Evolutionary conservation across 2,888 invertebrate genomes (phyloP).

Genomic region (Ellobium chinense): DNA sequence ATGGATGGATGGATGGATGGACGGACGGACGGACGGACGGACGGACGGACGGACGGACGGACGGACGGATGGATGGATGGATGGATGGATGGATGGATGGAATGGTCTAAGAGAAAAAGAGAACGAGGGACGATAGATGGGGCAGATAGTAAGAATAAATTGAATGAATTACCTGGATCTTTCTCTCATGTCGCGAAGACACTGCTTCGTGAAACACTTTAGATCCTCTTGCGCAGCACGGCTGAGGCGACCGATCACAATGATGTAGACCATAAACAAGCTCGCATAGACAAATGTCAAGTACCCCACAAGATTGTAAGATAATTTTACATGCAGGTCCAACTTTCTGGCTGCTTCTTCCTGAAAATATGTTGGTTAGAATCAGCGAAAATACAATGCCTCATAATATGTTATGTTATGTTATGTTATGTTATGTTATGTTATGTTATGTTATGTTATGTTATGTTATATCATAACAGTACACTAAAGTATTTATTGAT

Average conservation of each 20-base stretch:
- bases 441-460: no score
- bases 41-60: neutral
- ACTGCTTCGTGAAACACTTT: slow-evolving; percentile 58
- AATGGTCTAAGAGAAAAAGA: neutral
- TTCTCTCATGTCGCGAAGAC: slow-evolving; percentile 66
- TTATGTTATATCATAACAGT: no score
- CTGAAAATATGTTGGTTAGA: no score
- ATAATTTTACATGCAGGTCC: slow-evolving; percentile 54
- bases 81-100: neutral
- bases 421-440: no score
- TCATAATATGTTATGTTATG: no score
- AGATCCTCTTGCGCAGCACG: slow-evolving; percentile 56
- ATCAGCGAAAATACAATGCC: no score
- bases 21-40: neutral
- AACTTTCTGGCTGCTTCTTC: slow-evolving; percentile 10
- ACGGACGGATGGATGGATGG: neutral
- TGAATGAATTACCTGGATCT: slow-evolving; percentile 33
- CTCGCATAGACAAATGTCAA: slow-evolving; percentile 70
- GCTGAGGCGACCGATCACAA: slow-evolving; percentile 60
- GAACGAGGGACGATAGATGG: neutral
- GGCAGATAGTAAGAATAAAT: neutral
- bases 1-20: no score
- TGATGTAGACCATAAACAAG: slow-evolving; percentile 68
- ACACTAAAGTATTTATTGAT: no score
- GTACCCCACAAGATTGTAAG: slow-evolving; percentile 65